These are phyloP conservation scores for Mycetomoellerius zeteki DNA, from an alignment of 1,140 invertebrate genomes.

Conservation along the genomic window DNA sequence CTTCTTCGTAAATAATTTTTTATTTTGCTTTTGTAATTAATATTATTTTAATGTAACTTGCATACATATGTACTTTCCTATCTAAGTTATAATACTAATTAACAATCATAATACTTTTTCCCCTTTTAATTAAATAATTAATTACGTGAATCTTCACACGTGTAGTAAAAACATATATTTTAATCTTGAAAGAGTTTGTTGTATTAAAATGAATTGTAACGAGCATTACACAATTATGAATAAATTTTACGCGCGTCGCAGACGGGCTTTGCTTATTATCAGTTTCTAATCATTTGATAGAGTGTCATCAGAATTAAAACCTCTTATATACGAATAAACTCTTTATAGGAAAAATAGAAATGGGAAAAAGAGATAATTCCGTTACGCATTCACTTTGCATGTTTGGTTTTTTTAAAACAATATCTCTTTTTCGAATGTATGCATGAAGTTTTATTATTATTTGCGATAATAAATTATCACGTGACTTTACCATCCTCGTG, in stretches of 20 bases:
- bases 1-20: not conserved
- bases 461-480: not conserved
- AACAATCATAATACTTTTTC: not conserved
- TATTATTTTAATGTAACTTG: not conserved
- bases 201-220: not conserved
- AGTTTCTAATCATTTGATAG: not conserved
- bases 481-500: not conserved
- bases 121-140: conserved; percentile 16
- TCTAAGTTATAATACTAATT: not conserved
- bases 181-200: not conserved
- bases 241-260: not conserved
- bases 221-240: not conserved
- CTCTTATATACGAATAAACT: not conserved
- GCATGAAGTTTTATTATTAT: not conserved
- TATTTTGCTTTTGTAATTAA: not conserved
- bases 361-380: not conserved
- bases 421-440: not conserved
- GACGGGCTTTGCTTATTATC: not conserved
- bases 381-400: not conserved
- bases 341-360: not conserved
- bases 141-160: not conserved
- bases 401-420: not conserved
- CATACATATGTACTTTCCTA: not conserved
- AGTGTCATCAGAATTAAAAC: not conserved
- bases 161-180: not conserved